phyloP scores from a whole-genome alignment of 2,888 invertebrate genomes.

The Ferdinandea cuprea region DNA sequence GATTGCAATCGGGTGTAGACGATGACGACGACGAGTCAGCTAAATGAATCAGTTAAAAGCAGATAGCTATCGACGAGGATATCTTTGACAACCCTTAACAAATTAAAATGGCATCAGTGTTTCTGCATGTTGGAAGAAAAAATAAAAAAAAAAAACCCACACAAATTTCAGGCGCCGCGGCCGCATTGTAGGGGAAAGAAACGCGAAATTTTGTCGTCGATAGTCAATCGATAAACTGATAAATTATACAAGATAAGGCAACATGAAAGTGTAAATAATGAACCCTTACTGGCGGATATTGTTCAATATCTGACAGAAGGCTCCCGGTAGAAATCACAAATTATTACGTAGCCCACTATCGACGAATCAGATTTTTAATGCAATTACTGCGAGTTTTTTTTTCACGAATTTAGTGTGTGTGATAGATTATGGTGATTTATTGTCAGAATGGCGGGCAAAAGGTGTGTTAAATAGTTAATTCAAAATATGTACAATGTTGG shows the following conservation, averaged over 20 bases:
- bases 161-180: not conserved
- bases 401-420: not conserved
- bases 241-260: constrained; percentile 55
- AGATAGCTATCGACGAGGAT: not conserved
- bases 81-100: not conserved
- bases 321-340: constrained; percentile 13
- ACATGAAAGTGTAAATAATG: constrained; percentile 57
- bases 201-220: constrained; percentile 7
- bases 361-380: constrained; percentile 7
- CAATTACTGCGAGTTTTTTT: constrained; percentile 1
- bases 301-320: not conserved
- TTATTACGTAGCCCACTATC: not conserved
- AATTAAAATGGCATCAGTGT: constrained; percentile 3
- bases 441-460: not conserved
- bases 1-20: constrained; percentile 42
- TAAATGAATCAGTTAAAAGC: constrained; percentile 27
- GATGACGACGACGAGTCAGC: no score
- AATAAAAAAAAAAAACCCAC: not conserved
- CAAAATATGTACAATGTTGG: not conserved
- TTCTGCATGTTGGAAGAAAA: not conserved
- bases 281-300: constrained; percentile 20
- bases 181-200: not conserved
- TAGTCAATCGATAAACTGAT: constrained; percentile 58
- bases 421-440: constrained; percentile 50
- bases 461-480: not conserved